Evolutionary conservation across 2,888 invertebrate genomes (phyloP), one percentile per base, ranked within the genome.

Genomic region (Catocala fraxini): DNA sequence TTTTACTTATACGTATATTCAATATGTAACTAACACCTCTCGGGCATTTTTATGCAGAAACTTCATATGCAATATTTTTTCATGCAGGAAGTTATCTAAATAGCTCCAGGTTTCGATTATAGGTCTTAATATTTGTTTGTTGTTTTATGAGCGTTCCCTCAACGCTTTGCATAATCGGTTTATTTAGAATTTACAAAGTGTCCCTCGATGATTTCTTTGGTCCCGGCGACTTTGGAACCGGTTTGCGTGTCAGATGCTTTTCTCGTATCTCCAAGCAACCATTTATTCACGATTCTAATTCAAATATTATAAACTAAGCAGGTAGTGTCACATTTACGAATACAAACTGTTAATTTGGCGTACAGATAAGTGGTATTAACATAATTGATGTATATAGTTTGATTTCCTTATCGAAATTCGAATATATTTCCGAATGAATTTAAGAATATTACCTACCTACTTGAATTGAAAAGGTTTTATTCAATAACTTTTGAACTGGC

Each of bases 151-250:
- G 65, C 73, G 80, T 77, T 77, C 75, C 78, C 78, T 75, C 75
- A 79, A 70, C 75, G 79, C 79, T 90, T 89, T 85, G 87, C 86
- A 89, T 89, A 89, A 89, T 90, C 88, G 83, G 83, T 85, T 87
- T 86, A 87, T 88, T 86, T 84, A 79, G 81, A 74, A 74, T 66
- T 71, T 83, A 86, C 84, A 85, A 83, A 85, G 79, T 85, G 82
- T 86, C 81, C 78, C 78, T 77, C 71, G 56, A 73, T 77, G 80
- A 80, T 81, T 79, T 77, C 74, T 75, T 75, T 71, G 71, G 71
- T 70, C 71, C 74, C 65, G 73, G 71, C 71, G 70, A 68, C 58
- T 51, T 61, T 58, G 56, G 71, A 86, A 89, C 89, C 84, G 85
- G 89, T 89, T 70, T 75, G 69, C 70, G 72, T 70, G 13, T 77